These are phyloP conservation scores for Muscidifurax raptorellus DNA, from an alignment of 1,140 invertebrate species.

Conservation along the genomic window DNA sequence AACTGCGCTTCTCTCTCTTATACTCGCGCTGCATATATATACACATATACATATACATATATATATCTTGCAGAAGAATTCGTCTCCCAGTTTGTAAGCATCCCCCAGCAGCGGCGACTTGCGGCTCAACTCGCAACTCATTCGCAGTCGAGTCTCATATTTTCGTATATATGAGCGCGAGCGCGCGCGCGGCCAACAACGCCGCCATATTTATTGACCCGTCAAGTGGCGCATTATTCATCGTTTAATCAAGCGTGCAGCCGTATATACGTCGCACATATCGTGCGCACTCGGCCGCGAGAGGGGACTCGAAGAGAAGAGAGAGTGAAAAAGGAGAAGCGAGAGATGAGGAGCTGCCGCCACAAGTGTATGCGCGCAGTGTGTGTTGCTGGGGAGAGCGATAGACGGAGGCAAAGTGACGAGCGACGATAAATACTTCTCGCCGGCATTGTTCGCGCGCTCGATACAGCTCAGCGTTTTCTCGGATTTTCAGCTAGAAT, in stretches of 20 bases:
- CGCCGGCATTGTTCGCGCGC: neutral
- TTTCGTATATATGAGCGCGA: slow-evolving; percentile 46
- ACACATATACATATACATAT: no score
- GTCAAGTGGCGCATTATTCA: slow-evolving; percentile 67
- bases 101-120: neutral
- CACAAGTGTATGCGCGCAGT: slow-evolving; percentile 29
- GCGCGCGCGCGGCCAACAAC: slow-evolving; percentile 44
- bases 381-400: neutral
- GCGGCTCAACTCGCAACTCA: slow-evolving; percentile 36
- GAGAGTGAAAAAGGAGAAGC: slow-evolving; percentile 57
- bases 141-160: slow-evolving; percentile 52
- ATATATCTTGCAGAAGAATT: slow-evolving; percentile 12
- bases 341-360: slow-evolving; percentile 66
- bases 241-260: slow-evolving; percentile 65
- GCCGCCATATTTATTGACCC: slow-evolving; percentile 66
- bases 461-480: no score
- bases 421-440: slow-evolving; percentile 11
- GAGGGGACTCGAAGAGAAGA: slow-evolving; percentile 18
- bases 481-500: no score
- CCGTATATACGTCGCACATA: slow-evolving; percentile 27
- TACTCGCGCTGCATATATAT: neutral
- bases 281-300: neutral
- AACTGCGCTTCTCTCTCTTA: no score
- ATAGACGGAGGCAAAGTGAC: slow-evolving; percentile 8
- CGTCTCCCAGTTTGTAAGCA: neutral